Conservation (phyloP, 2,797 vertebrate species). For the Austrolebias charrua region DNA sequence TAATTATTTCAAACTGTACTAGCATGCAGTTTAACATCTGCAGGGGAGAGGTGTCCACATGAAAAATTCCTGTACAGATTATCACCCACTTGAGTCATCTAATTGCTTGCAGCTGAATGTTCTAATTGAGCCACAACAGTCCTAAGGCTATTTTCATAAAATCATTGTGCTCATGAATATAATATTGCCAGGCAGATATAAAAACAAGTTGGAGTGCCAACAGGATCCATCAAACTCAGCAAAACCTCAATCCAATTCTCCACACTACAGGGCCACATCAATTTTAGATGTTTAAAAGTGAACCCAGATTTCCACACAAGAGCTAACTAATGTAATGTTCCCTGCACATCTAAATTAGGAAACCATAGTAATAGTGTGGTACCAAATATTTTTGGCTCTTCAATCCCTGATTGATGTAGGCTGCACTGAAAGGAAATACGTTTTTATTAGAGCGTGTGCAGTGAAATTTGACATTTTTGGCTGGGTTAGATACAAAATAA, state of each 20-base stretch:
- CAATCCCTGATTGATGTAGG: slow-evolving; percentile 30
- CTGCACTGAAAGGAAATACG: slow-evolving; percentile 39
- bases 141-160: slow-evolving; percentile 81
- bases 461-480: slow-evolving; percentile 73
- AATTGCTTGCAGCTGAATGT: slow-evolving; percentile 85
- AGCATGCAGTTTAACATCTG: slow-evolving; percentile 79
- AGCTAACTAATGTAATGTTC: slow-evolving; percentile 45
- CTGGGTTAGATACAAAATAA: slow-evolving; percentile 76
- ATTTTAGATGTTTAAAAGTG: slow-evolving; percentile 69
- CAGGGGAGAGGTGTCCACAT: slow-evolving; percentile 73
- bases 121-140: slow-evolving; percentile 85
- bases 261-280: slow-evolving; percentile 65
- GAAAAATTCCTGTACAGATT: slow-evolving; percentile 80
- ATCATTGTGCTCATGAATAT: slow-evolving; percentile 80
- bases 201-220: slow-evolving; percentile 71
- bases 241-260: slow-evolving; percentile 69
- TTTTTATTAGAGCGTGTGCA: slow-evolving; percentile 49
- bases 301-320: slow-evolving; percentile 62
- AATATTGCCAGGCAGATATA: slow-evolving; percentile 77
- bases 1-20: slow-evolving; percentile 76
- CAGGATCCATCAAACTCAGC: slow-evolving; percentile 75
- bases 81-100: slow-evolving; percentile 83
- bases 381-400: slow-evolving; percentile 24
- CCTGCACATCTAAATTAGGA: slow-evolving; percentile 51
- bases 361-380: slow-evolving; percentile 38